These are phyloP conservation scores for Hirtodrosophila alboralis DNA, from an alignment of 2,888 invertebrate genomes.

Conservation along the genomic window DNA sequence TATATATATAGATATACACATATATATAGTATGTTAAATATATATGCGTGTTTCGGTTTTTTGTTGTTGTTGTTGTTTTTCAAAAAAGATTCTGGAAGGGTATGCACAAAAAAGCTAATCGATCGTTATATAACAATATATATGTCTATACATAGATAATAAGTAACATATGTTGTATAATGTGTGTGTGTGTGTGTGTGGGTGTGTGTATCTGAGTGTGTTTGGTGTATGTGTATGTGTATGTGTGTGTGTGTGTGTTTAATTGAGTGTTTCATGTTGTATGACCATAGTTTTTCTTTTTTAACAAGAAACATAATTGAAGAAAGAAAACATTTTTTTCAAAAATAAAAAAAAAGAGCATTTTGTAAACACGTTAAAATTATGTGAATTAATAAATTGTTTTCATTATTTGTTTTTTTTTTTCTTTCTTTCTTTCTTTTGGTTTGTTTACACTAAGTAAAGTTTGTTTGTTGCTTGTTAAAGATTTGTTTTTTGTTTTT, in stretches of 20 bases:
- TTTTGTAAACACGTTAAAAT: slow-evolving; percentile 47
- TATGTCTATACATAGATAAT: slow-evolving; percentile 72
- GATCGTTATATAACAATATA: slow-evolving; percentile 71
- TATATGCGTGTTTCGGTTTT: slow-evolving; percentile 39
- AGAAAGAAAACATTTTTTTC: slow-evolving; percentile 20
- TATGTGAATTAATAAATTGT: slow-evolving; percentile 19
- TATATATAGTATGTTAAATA: slow-evolving; percentile 33
- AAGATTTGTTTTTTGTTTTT: slow-evolving; percentile 39
- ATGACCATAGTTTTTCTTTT: slow-evolving; percentile 50
- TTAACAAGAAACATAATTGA: slow-evolving; percentile 60
- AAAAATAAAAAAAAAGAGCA: slow-evolving; percentile 43
- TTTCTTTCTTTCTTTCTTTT: slow-evolving; percentile 17
- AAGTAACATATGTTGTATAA: slow-evolving; percentile 67
- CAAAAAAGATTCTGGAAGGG: slow-evolving; percentile 68
- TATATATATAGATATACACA: slow-evolving; percentile 16
- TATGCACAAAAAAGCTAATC: slow-evolving; percentile 73
- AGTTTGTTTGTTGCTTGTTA: slow-evolving; percentile 44
- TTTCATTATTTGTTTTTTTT: background rate
- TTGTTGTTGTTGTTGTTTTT: background rate
- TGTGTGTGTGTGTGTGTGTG: slow-evolving; percentile 15
- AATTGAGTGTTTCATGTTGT: slow-evolving; percentile 26
- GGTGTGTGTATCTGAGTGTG: slow-evolving; percentile 9
- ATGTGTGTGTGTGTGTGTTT: slow-evolving; percentile 28
- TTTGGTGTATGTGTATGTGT: slow-evolving; percentile 17
- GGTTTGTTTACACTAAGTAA: slow-evolving; percentile 37